phyloP scores from a whole-genome alignment of 2,797 vertebrate genomes.

The Sphenopsis melanotis region DNA sequence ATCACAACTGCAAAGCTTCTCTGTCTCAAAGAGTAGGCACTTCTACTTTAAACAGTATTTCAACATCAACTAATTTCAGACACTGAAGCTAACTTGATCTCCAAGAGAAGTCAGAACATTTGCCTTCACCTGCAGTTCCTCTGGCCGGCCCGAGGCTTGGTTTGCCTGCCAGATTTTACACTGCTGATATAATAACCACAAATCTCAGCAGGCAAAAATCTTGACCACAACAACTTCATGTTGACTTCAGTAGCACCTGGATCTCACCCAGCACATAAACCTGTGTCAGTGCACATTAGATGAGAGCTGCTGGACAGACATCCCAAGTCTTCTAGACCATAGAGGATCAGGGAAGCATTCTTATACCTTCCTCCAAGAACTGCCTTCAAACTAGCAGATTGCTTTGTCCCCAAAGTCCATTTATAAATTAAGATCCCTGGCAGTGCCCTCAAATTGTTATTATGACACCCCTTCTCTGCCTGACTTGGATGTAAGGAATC shows the following conservation, averaged over 20 bases:
- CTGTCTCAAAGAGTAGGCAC: not conserved
- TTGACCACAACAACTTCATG: not conserved
- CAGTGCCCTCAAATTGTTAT: not conserved
- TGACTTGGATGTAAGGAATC: not conserved
- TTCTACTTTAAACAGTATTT: constrained; percentile 20
- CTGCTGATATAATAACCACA: not conserved
- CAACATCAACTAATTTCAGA: not conserved
- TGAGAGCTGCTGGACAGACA: not conserved
- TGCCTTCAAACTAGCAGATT: not conserved
- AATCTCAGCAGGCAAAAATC: constrained; percentile 25
- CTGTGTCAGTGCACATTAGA: not conserved
- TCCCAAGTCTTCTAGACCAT: not conserved
- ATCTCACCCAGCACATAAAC: constrained; percentile 2
- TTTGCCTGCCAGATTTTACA: constrained; percentile 12
- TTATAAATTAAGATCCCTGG: not conserved
- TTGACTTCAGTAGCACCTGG: constrained; percentile 32
- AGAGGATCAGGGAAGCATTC: not conserved
- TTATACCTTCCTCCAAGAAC: not conserved
- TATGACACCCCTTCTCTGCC: not conserved
- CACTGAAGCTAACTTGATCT: not conserved
- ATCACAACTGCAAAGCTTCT: not conserved
- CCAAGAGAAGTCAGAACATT: not conserved
- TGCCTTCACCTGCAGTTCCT: constrained; percentile 2
- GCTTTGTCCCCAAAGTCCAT: not conserved
- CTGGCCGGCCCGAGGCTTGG: not conserved